Conservation (phyloP, 2,888 invertebrate genomes). For the Caenorhabditis drosophilae region DNA sequence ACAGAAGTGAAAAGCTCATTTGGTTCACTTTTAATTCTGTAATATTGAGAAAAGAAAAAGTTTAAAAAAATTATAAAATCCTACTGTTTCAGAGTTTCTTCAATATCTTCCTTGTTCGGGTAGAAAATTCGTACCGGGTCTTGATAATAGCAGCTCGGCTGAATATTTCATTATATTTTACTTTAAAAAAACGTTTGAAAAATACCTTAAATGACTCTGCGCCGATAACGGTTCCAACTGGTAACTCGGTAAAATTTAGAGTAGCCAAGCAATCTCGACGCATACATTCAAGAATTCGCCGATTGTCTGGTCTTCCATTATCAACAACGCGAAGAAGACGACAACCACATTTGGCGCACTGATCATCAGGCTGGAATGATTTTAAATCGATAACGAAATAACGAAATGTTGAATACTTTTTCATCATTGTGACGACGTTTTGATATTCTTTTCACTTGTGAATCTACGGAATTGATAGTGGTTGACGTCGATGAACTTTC, state of each 20-base stretch:
- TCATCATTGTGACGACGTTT: not conserved
- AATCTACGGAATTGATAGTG: too few species aligned
- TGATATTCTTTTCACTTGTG: too few species aligned
- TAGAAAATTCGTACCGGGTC: not conserved
- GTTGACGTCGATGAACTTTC: too few species aligned
- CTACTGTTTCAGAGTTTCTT: not conserved
- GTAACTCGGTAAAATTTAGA: conserved; percentile 12
- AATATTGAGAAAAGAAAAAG: not conserved
- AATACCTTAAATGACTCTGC: conserved; percentile 1
- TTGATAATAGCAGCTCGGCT: not conserved
- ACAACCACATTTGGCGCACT: conserved; percentile 17
- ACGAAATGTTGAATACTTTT: not conserved
- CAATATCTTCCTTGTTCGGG: not conserved
- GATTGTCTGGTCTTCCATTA: conserved; percentile 6
- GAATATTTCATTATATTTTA: not conserved
- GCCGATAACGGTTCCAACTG: conserved; percentile 30
- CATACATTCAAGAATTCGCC: conserved; percentile 24
- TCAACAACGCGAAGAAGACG: conserved; percentile 17
- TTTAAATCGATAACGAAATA: not conserved
- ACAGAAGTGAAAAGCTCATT: not conserved
- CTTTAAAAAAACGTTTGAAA: not conserved
- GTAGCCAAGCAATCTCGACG: conserved; percentile 18
- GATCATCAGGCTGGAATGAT: conserved; percentile 1
- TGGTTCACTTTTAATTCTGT: not conserved
- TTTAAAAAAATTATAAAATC: not conserved